Evolutionary conservation across 2,113 vertebrate species (phyloP).

Genomic region (Paracyprichromis sp.): DNA sequence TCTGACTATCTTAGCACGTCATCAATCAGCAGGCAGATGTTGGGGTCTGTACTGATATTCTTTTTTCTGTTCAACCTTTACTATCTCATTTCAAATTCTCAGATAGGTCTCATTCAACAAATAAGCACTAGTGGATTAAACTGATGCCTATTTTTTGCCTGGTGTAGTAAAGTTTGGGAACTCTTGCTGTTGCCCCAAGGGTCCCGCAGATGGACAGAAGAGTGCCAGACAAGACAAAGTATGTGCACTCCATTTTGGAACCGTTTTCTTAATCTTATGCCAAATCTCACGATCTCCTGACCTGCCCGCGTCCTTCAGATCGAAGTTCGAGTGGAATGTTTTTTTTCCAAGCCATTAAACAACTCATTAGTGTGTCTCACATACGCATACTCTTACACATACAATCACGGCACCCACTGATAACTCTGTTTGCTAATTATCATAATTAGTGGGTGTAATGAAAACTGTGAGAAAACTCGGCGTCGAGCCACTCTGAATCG

Average conservation of each 20-base stretch:
- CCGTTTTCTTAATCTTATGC: conserved; percentile 15
- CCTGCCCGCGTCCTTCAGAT: conserved; percentile 3
- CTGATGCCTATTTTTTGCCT: background rate
- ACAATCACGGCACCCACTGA: background rate
- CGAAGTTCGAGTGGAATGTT: background rate
- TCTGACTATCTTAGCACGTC: background rate
- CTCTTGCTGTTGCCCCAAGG: background rate
- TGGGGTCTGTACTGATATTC: background rate
- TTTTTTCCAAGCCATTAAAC: background rate
- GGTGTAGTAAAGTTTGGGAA: conserved; percentile 30
- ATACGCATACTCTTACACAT: background rate
- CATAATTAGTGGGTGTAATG: background rate
- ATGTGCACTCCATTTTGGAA: conserved; percentile 20
- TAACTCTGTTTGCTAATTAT: background rate
- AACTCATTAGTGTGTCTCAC: background rate
- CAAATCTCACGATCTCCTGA: conserved; percentile 48
- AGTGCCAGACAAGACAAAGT: conserved; percentile 23
- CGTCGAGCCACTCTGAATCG: background rate
- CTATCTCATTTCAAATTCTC: background rate
- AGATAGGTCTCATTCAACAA: background rate
- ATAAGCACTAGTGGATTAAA: background rate
- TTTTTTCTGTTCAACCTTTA: background rate
- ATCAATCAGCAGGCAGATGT: background rate
- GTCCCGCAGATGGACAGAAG: conserved; percentile 1
- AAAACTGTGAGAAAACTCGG: background rate